Conservation (phyloP, 2,113 vertebrate genomes). For the Xenopus borealis region DNA sequence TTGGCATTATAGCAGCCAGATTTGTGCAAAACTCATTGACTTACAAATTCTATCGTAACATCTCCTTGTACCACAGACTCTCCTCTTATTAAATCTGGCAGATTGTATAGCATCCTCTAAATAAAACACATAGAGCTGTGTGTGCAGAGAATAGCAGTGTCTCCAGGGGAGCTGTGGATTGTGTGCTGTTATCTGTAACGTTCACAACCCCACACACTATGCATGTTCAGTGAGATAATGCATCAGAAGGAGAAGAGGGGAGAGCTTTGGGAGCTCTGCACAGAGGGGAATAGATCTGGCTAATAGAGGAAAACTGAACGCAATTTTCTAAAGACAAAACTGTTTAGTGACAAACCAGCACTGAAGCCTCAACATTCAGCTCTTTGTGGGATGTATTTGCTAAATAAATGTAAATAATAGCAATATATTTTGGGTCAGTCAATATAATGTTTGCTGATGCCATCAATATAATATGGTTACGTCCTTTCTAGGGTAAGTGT, state of each 20-base stretch:
- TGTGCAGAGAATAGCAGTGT: not conserved
- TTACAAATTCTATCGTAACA: not conserved
- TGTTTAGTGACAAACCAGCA: not conserved
- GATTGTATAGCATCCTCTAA: not conserved
- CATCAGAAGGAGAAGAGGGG: not conserved
- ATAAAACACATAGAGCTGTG: constrained; percentile 3
- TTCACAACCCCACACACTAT: constrained; percentile 8
- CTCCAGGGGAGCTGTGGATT: constrained; percentile 18
- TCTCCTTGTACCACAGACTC: not conserved
- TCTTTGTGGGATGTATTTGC: too few species aligned
- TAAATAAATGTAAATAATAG: too few species aligned
- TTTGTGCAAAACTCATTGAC: not conserved
- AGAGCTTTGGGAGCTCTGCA: not conserved
- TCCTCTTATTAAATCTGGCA: not conserved
- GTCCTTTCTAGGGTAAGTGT: too few species aligned
- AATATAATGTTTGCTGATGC: too few species aligned
- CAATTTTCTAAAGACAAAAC: not conserved
- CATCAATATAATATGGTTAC: too few species aligned
- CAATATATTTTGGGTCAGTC: too few species aligned
- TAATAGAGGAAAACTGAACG: not conserved
- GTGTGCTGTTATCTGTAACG: constrained; percentile 8
- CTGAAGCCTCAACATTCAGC: not conserved
- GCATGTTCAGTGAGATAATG: constrained; percentile 18
- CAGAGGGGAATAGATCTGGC: not conserved
- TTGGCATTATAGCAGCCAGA: not conserved